Conservation (phyloP, 2,113 vertebrate genomes). For the Zingel zingel region DNA sequence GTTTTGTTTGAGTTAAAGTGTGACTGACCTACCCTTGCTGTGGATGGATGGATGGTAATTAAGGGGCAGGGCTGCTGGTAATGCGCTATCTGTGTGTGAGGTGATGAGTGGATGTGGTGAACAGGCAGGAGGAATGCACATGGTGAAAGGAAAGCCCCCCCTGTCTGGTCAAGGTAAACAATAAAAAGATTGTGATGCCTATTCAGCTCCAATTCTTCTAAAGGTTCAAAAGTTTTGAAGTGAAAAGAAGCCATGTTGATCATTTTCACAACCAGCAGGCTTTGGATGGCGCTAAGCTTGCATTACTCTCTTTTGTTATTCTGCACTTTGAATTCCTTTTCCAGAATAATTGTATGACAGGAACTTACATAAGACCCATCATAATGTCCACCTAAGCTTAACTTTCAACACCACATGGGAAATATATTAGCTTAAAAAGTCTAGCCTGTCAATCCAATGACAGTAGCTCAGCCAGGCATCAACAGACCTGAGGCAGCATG, state of each 20-base stretch:
- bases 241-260: conserved; percentile 14
- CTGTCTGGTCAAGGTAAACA: conserved; percentile 60
- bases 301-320: conserved; percentile 11
- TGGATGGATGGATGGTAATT: conserved; percentile 51
- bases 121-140: conserved; percentile 61
- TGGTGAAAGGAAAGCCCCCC: conserved; percentile 42
- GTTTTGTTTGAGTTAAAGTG: conserved; percentile 45
- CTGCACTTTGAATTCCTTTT: conserved; percentile 14
- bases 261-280: background rate
- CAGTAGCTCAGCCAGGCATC: conserved; percentile 30
- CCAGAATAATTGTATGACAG: background rate
- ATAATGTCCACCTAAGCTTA: conserved; percentile 5
- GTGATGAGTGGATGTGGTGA: conserved; percentile 65
- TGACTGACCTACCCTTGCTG: conserved; percentile 17
- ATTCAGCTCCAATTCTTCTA: conserved; percentile 19
- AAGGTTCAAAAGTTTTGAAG: conserved; percentile 35
- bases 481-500: conserved; percentile 47
- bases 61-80: conserved; percentile 51
- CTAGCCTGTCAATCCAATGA: conserved; percentile 14
- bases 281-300: background rate
- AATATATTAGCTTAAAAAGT: background rate
- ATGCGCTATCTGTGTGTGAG: conserved; percentile 37
- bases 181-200: conserved; percentile 36
- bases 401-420: conserved; percentile 5
- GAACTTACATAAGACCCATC: background rate